Evolutionary conservation across 2,113 vertebrate species (phyloP).

Genomic region (Boulengerochromis microlepis): DNA sequence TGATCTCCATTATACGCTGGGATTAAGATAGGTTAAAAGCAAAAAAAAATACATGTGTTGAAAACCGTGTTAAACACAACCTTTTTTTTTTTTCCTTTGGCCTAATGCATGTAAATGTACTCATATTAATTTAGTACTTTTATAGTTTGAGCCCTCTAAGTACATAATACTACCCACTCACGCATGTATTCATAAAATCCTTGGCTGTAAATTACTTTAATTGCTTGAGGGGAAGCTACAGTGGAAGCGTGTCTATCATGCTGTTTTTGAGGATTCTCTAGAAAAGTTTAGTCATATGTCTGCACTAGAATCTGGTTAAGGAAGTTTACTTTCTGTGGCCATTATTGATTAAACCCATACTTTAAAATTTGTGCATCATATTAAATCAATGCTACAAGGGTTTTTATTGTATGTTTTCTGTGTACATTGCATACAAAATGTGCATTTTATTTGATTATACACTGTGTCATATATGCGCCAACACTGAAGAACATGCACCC

Average conservation of each 20-base stretch:
- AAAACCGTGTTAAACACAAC: neutral
- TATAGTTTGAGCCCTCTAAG: neutral
- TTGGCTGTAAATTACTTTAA: neutral
- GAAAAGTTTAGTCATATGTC: neutral
- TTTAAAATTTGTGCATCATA: slow-evolving; percentile 18
- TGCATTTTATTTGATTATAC: neutral
- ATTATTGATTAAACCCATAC: neutral
- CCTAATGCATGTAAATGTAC: neutral
- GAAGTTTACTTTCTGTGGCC: neutral
- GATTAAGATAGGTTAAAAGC: neutral
- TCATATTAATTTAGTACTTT: neutral
- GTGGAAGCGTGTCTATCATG: neutral
- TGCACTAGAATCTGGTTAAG: neutral
- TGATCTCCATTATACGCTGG: neutral
- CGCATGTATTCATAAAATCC: neutral
- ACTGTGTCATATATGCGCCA: neutral
- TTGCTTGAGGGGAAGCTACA: neutral
- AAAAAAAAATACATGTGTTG: neutral
- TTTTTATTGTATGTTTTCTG: neutral
- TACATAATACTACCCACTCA: neutral
- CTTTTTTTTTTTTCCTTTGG: rapidly evolving
- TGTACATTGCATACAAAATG: neutral
- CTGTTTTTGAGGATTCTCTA: neutral
- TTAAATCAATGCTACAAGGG: slow-evolving; percentile 11
- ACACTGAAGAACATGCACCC: neutral